phyloP scores from a whole-genome alignment of 2,113 vertebrate genomes.

The Conger conger region DNA sequence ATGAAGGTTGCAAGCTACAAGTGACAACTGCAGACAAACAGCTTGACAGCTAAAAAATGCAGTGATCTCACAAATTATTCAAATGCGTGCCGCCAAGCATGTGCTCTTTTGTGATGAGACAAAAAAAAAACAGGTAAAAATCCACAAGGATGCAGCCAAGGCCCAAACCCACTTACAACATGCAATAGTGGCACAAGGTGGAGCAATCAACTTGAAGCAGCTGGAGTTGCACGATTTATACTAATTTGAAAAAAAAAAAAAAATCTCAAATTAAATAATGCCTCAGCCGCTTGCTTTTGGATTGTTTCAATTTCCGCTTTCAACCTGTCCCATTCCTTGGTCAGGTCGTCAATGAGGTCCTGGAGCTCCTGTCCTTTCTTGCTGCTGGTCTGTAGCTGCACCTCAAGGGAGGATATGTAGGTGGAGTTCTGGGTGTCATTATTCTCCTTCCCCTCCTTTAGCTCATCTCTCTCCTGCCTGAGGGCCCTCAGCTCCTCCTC shows the following conservation, averaged over 20 bases:
- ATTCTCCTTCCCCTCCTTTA: constrained; percentile 72
- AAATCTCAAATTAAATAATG: constrained; percentile 61
- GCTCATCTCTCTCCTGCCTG: constrained; percentile 82
- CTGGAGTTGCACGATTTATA: neutral
- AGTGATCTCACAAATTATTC: neutral
- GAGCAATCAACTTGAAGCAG: neutral
- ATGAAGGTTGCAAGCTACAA: neutral
- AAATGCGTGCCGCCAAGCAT: neutral
- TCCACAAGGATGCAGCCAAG: neutral
- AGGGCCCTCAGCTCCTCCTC: constrained; percentile 85
- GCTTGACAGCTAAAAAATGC: neutral
- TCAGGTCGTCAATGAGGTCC: constrained; percentile 89
- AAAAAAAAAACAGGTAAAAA: neutral
- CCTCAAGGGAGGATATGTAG: constrained; percentile 82
- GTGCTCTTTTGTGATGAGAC: neutral
- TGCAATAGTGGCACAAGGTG: neutral
- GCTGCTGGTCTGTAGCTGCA: constrained; percentile 87
- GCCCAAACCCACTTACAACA: neutral
- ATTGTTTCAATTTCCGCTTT: constrained; percentile 96
- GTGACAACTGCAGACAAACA: neutral
- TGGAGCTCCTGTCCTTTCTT: constrained; percentile 88
- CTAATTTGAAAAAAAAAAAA: neutral
- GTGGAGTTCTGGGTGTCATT: constrained; percentile 73
- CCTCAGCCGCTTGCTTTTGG: constrained; percentile 97
- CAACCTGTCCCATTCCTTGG: constrained; percentile 97